phyloP scores from a whole-genome alignment of 2,113 vertebrate species.

The Notothenia coriiceps region DNA sequence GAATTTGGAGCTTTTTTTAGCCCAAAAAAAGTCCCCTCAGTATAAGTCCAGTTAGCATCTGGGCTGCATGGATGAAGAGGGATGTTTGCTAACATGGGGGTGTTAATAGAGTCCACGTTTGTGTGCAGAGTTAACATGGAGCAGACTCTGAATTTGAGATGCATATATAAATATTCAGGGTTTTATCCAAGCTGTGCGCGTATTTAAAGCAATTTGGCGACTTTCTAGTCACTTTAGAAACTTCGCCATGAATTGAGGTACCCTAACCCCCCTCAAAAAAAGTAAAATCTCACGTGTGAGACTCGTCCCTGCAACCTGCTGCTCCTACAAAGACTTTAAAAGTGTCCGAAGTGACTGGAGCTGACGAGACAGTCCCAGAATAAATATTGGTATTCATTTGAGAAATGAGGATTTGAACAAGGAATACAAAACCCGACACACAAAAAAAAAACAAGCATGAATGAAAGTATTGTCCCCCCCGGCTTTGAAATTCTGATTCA shows the following conservation, averaged over 20 bases:
- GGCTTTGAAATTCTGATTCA: constrained; percentile 97
- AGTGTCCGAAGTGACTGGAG: constrained; percentile 90
- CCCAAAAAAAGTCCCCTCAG: constrained; percentile 30
- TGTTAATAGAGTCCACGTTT: not conserved
- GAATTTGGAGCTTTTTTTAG: constrained; percentile 65
- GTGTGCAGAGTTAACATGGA: not conserved
- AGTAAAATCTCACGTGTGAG: not conserved
- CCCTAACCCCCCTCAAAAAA: not conserved
- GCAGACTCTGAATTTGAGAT: not conserved
- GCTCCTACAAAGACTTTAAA: constrained; percentile 91
- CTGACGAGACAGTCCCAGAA: constrained; percentile 87
- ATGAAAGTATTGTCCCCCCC: constrained; percentile 90
- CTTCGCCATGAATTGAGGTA: no score
- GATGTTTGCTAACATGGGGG: constrained; percentile 21
- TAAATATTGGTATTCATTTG: constrained; percentile 95
- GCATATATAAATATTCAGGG: not conserved
- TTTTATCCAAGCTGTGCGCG: not conserved
- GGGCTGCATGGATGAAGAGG: constrained; percentile 15
- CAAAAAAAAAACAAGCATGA: constrained; percentile 86
- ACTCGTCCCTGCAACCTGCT: constrained; percentile 88
- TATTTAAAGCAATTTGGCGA: not conserved
- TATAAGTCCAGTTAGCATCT: constrained; percentile 32
- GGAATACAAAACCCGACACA: constrained; percentile 71
- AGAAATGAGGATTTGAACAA: constrained; percentile 85
- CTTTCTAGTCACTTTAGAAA: not conserved